Conservation (phyloP, 2,797 vertebrate species). For the Coluber constrictor region DNA sequence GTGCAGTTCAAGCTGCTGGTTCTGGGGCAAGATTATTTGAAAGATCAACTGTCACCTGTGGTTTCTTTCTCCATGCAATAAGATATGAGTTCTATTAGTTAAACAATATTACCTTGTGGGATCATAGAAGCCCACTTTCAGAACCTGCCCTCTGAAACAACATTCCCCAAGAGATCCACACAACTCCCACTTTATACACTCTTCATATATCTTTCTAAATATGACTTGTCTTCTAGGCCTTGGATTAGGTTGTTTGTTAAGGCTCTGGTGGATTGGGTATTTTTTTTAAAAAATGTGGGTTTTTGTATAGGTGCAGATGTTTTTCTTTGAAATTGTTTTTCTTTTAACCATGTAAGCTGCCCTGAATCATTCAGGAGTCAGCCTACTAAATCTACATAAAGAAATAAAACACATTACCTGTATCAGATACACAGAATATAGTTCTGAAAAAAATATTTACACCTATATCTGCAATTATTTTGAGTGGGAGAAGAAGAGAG, state of each 20-base stretch:
- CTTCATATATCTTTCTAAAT: not conserved
- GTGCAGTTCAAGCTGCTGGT: not conserved
- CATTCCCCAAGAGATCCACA: not conserved
- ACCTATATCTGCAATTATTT: not conserved
- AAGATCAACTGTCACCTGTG: not conserved
- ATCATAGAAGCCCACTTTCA: not conserved
- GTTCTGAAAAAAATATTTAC: not conserved
- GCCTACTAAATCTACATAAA: not conserved
- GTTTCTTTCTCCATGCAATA: not conserved
- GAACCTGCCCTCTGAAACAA: not conserved
- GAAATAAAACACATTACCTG: not conserved
- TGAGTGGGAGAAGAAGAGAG: not conserved
- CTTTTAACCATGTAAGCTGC: not conserved
- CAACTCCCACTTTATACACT: not conserved
- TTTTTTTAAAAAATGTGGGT: not conserved
- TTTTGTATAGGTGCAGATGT: not conserved
- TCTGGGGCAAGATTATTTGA: not conserved
- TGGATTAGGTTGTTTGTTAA: not conserved
- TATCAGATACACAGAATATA: not conserved
- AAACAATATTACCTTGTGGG: not conserved
- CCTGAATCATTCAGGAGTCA: not conserved
- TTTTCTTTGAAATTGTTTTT: not conserved
- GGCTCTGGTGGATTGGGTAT: not conserved
- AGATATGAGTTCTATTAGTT: not conserved
- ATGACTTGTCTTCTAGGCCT: not conserved